Conservation (phyloP, 2,113 vertebrate species). For the Lates calcarifer region DNA sequence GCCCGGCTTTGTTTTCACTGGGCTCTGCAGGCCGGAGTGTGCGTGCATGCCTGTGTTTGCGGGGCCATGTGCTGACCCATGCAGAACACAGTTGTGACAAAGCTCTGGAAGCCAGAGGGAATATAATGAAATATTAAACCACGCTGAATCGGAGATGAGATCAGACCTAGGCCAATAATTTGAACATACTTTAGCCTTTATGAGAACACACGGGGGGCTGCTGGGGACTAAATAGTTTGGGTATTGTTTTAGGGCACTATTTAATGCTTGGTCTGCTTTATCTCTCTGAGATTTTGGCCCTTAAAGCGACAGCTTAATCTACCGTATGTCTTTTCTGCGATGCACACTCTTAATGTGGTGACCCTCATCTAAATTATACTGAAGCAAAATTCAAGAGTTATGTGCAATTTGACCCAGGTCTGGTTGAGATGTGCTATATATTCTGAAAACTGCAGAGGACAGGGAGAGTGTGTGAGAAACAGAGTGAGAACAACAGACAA, state of each 20-base stretch:
- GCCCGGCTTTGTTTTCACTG: conserved; percentile 75
- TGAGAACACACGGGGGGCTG: conserved; percentile 5
- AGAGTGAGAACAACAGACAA: not conserved
- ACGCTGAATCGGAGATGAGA: conserved; percentile 64
- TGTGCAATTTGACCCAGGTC: not conserved
- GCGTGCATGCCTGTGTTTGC: conserved; percentile 46
- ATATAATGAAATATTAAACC: conserved; percentile 76
- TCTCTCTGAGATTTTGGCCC: not conserved
- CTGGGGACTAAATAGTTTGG: conserved; percentile 30
- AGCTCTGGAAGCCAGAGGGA: conserved; percentile 61
- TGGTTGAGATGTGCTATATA: conserved; percentile 3
- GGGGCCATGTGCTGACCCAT: conserved; percentile 70
- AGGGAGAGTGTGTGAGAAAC: not conserved
- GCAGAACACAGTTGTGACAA: conserved; percentile 72
- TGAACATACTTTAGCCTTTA: conserved; percentile 38
- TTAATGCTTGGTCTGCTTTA: conserved; percentile 24
- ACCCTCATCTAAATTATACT: not conserved
- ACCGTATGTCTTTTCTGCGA: not conserved
- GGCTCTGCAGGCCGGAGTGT: conserved; percentile 52
- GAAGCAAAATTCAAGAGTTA: conserved; percentile 1
- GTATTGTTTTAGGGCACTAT: conserved; percentile 24
- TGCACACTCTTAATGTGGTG: conserved; percentile 4
- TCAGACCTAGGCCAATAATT: conserved; percentile 60
- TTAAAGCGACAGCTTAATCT: conserved; percentile 14
- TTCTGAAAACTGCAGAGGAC: not conserved